Percentiles rank a stretch among this genome's conserved stretches.
Evolutionary conservation across 2,888 invertebrate species (phyloP).

Genomic region (Tanypteryx hageni): DNA sequence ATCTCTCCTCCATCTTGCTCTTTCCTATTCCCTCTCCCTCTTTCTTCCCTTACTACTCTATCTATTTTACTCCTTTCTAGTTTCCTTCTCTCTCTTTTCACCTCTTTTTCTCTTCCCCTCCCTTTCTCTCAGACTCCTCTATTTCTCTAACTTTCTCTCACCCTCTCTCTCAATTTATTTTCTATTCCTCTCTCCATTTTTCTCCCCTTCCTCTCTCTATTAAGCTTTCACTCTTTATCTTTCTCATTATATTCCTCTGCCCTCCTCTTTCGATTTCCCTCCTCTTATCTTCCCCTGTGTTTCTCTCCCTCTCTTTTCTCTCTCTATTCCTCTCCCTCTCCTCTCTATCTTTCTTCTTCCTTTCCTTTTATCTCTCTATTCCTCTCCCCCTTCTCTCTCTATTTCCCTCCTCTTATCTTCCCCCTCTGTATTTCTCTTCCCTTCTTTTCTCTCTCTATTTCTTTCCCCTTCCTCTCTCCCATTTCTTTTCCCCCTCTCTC

Average conservation of each 20-base stretch:
- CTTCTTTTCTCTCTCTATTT: not conserved
- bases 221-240: not conserved
- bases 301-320: not conserved
- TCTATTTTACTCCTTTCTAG: not conserved
- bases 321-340: not conserved
- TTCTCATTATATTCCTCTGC: no score
- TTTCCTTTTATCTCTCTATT: not conserved
- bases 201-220: not conserved
- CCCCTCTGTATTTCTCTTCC: not conserved
- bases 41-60: not conserved
- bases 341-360: not conserved
- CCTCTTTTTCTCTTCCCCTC: not conserved
- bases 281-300: not conserved
- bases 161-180: not conserved
- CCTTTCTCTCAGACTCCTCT: no score
- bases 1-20: not conserved
- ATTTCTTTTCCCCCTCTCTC: not conserved
- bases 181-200: not conserved
- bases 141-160: not conserved
- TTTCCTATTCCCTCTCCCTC: not conserved
- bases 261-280: not conserved
- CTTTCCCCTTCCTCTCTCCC: not conserved
- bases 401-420: not conserved
- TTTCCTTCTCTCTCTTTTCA: not conserved
- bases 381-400: not conserved